Conservation (phyloP, 2,888 invertebrate genomes). For the Automeris io region DNA sequence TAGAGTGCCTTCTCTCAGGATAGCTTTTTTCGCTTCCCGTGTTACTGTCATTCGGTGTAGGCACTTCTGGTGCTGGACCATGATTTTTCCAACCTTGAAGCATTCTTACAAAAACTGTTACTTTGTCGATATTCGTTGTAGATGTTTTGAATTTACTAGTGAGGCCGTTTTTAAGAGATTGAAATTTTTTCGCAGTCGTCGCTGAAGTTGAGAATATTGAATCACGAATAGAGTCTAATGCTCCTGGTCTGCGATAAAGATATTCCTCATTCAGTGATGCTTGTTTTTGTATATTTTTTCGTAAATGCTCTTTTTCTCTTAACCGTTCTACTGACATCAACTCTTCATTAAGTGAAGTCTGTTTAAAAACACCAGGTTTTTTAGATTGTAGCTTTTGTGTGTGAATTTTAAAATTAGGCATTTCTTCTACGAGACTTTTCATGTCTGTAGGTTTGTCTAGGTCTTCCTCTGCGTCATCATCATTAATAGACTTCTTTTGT, state of each 20-base stretch:
- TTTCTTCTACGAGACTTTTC: constrained; percentile 79
- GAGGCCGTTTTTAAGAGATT: constrained; percentile 87
- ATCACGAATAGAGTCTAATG: constrained; percentile 83
- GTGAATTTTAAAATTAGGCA: constrained; percentile 80
- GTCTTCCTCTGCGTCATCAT: constrained; percentile 82
- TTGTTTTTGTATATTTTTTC: constrained; percentile 92
- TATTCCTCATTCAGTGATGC: constrained; percentile 92
- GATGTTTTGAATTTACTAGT: constrained; percentile 90
- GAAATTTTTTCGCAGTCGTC: constrained; percentile 84
- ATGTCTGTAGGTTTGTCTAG: constrained; percentile 83
- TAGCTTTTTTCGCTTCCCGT: constrained; percentile 57
- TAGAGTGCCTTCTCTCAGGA: constrained; percentile 85
- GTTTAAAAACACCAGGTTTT: constrained; percentile 83
- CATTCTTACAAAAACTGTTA: constrained; percentile 89
- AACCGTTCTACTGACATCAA: constrained; percentile 91
- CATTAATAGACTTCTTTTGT: constrained; percentile 90
- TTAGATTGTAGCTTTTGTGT: constrained; percentile 60
- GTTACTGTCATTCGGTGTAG: constrained; percentile 65
- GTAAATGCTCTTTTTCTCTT: constrained; percentile 87
- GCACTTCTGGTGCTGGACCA: constrained; percentile 67
- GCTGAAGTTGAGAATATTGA: constrained; percentile 84
- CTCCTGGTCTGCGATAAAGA: constrained; percentile 81
- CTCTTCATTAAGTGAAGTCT: constrained; percentile 92
- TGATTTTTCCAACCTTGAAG: constrained; percentile 87
- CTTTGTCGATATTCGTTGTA: constrained; percentile 89